These are phyloP conservation scores for Muntiacus reevesi DNA, from an alignment of 2,113 vertebrate species.

Conservation along the genomic window DNA sequence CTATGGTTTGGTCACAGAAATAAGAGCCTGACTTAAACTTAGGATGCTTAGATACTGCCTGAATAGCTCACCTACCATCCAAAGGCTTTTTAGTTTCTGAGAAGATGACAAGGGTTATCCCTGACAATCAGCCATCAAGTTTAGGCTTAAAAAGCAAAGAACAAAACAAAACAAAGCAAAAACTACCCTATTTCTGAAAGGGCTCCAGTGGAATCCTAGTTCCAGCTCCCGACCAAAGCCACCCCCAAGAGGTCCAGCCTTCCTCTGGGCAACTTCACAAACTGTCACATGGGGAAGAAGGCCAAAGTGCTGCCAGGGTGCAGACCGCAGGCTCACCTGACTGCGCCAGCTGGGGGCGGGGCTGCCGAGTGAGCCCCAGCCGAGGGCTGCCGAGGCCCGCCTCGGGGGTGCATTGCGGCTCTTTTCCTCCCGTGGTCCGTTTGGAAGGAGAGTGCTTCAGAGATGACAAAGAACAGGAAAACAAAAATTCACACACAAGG, in stretches of 20 bases:
- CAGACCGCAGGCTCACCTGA: conserved; percentile 76
- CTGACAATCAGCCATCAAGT: not conserved
- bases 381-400: conserved; percentile 71
- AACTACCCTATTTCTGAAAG: conserved; percentile 23
- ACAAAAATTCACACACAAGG: conserved; percentile 76
- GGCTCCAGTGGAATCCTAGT: not conserved
- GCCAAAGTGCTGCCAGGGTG: conserved; percentile 64
- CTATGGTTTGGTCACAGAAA: not conserved
- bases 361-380: conserved; percentile 63
- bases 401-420: conserved; percentile 65
- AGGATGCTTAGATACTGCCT: not conserved
- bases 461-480: conserved; percentile 78
- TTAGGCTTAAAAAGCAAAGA: not conserved
- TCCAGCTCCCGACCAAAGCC: conserved; percentile 34
- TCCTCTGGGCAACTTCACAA: conserved; percentile 32
- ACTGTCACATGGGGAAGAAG: conserved; percentile 50
- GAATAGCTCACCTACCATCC: not conserved
- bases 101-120: not conserved
- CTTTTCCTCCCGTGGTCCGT: conserved; percentile 72
- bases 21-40: conserved; percentile 2
- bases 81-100: conserved; percentile 3
- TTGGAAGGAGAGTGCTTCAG: conserved; percentile 75
- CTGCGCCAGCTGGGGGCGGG: conserved; percentile 67
- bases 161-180: not conserved
- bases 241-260: conserved; percentile 17